A percentile compares a stretch with the other conserved stretches of the same genome.
phyloP scores from a whole-genome alignment of 2,113 vertebrate genomes.

The Ictalurus furcatus region DNA sequence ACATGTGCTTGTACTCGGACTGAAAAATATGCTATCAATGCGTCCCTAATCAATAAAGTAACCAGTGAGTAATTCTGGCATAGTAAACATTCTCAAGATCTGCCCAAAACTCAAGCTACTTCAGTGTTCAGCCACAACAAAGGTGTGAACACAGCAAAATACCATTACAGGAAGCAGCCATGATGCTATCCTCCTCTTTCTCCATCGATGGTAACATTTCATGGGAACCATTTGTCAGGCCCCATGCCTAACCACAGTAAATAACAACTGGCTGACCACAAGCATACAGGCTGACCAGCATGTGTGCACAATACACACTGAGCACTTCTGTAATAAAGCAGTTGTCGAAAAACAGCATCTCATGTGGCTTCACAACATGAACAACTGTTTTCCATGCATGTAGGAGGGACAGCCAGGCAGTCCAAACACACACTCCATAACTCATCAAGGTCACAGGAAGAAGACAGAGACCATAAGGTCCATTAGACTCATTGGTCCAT shows the following conservation, averaged over 20 bases:
- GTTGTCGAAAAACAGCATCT: not conserved
- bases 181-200: not conserved
- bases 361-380: not conserved
- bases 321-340: not conserved
- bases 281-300: conserved; percentile 46
- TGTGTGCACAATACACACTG: not conserved
- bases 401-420: not conserved
- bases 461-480: not conserved
- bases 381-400: not conserved
- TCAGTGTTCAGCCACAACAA: not conserved
- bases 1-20: not conserved
- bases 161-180: not conserved
- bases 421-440: not conserved
- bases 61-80: not conserved
- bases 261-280: conserved; percentile 50
- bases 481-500: not conserved
- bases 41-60: not conserved
- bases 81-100: not conserved
- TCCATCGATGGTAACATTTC: not conserved
- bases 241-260: not conserved
- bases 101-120: not conserved
- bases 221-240: not conserved
- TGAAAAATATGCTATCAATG: not conserved
- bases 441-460: not conserved
- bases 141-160: not conserved